Evolutionary conservation across 2,113 vertebrate species (phyloP), one percentile per base, ranked within the genome.

Genomic region (Vicugna pacos): DNA sequence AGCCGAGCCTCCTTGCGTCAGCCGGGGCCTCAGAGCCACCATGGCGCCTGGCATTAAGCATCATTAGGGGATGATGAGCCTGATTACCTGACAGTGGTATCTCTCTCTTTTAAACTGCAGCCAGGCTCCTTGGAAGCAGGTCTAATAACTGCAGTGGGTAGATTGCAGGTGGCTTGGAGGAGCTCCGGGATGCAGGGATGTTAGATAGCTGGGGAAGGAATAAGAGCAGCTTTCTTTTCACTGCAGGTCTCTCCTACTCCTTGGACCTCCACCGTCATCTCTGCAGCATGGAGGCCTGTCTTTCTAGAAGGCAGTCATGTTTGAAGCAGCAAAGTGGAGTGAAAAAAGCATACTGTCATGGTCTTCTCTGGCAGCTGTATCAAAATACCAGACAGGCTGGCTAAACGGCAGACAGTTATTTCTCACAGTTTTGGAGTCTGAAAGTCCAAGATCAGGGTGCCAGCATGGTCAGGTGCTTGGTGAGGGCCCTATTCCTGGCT

Each of bases 51-150:
- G 32, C 52, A 83, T 72, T 88, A 64, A 83, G 50, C 73, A 75
- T 93, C 93, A 50, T 92, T 90, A 88, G 46, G 26, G 72, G 16
- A 62, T 67, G 83, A 84, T 75, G 22, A 48, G 42, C 22, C 7
- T 76, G 75, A 93, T 76, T 76, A 82, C 62, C 75, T 93, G 77
- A 76, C 52, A 19, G 38, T 26, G 52, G 65, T 38, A 14, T 65
- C 85, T 91, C 73, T 86, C 48, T 94, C 16, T 82, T 95, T 76
- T 35, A 75, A 95, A 48, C 46, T 54, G 20, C 16, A 50, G 73
- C 46, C 30, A 42, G 38, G n/a, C 26, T 86, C 32, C 65, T 67
- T 67, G 32, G 85, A 87, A 81, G 32, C 54, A 95, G 56, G 26
- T 30, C 38, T 79, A 26, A 58, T 69, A 65, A 70, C 30, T 35